A percentile compares a stretch with the other conserved stretches of the same genome.
Conservation (phyloP, 1,140 invertebrate species). For the Macrostomum lignano region DNA sequence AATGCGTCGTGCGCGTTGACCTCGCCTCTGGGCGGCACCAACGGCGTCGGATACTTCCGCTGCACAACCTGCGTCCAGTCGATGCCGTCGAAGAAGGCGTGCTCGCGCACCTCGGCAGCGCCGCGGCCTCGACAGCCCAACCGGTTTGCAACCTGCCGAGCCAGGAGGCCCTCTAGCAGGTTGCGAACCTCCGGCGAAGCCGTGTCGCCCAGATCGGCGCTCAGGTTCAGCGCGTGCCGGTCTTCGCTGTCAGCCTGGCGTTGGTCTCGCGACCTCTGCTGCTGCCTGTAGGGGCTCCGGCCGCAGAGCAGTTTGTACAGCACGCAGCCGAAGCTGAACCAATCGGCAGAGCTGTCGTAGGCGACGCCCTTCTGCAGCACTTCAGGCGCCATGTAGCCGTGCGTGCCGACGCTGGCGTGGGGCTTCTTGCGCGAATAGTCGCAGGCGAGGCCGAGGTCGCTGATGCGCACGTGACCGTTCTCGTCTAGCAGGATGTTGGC, state of each 20-base stretch:
- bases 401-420: too few species aligned
- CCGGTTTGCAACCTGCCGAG: conserved; percentile 71
- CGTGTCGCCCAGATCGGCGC: conserved; percentile 82
- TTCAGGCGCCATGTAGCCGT: conserved; percentile 89
- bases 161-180: conserved; percentile 63
- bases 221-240: too few species aligned
- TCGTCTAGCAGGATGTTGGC: too few species aligned
- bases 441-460: too few species aligned
- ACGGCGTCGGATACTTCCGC: conserved; percentile 82
- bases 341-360: conserved; percentile 81
- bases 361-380: conserved; percentile 96
- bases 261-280: too few species aligned
- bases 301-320: conserved; percentile 98
- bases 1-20: conserved; percentile 99
- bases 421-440: too few species aligned
- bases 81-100: conserved; percentile 77
- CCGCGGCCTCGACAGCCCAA: conserved; percentile 72
- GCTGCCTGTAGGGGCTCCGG: conserved; percentile 62
- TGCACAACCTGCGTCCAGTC: conserved; percentile 96
- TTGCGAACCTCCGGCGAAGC: conserved; percentile 66
- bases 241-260: too few species aligned
- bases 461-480: too few species aligned
- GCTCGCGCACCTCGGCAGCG: conserved; percentile 81
- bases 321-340: conserved; percentile 93
- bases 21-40: conserved; percentile 87